Conservation (phyloP, 2,113 vertebrate species). For the Psammodynastes pulverulentus region DNA sequence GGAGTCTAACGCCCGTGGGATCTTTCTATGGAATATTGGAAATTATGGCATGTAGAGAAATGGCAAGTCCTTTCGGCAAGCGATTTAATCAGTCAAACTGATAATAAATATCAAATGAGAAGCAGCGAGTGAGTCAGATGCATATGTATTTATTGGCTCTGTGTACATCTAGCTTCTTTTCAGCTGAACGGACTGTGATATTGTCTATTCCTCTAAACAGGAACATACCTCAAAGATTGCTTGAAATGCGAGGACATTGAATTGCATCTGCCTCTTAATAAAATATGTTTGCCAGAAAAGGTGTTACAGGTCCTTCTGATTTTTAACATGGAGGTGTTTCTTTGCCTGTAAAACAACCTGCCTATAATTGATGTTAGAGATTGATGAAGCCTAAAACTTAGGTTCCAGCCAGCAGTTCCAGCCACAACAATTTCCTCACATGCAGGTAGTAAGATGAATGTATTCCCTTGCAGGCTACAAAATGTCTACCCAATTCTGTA, state of each 20-base stretch:
- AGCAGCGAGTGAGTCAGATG: background rate
- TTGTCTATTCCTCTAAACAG: background rate
- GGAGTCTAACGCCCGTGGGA: background rate
- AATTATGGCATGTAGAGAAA: rapidly evolving
- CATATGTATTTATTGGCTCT: background rate
- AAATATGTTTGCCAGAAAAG: background rate
- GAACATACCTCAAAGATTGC: background rate
- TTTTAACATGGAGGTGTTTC: background rate
- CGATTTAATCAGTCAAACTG: background rate
- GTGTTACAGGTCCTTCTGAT: background rate
- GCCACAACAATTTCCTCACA: background rate
- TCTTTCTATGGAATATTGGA: background rate
- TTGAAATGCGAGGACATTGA: background rate
- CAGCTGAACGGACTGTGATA: background rate
- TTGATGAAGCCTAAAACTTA: too few relatives aligned
- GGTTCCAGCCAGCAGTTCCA: background rate
- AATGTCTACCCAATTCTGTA: too few relatives aligned
- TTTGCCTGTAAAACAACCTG: background rate
- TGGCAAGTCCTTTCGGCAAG: constrained; percentile 12
- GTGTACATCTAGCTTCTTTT: background rate
- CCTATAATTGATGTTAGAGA: background rate
- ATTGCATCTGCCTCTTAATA: background rate
- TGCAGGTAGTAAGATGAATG: too few relatives aligned
- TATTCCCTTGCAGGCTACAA: too few relatives aligned
- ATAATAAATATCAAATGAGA: background rate